These are phyloP conservation scores for Nymphalis polychloros DNA, from an alignment of 2,888 invertebrate species.

Conservation along the genomic window DNA sequence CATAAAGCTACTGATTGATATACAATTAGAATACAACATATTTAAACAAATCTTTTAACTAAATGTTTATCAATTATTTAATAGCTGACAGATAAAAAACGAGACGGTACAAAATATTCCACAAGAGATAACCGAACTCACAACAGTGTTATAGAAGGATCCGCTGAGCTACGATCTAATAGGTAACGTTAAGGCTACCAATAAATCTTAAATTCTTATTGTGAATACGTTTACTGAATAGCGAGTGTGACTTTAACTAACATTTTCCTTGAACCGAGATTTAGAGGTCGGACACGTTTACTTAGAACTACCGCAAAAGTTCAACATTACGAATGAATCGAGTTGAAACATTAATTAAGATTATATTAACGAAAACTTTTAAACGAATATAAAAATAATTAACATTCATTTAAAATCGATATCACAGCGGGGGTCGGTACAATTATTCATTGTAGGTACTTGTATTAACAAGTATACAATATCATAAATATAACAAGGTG, in stretches of 20 bases:
- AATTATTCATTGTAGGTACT: not conserved
- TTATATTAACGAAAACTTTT: not conserved
- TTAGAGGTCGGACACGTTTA: slow-evolving; percentile 9
- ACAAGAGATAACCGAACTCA: too few relatives aligned
- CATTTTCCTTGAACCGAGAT: slow-evolving; percentile 10
- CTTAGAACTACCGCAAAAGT: not conserved
- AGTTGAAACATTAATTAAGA: not conserved
- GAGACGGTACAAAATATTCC: too few relatives aligned
- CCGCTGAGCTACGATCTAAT: too few relatives aligned
- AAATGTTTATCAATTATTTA: too few relatives aligned
- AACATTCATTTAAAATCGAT: slow-evolving; percentile 7
- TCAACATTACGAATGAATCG: slow-evolving; percentile 5
- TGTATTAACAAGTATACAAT: not conserved
- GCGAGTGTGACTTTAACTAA: slow-evolving; percentile 3
- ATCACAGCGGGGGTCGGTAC: slow-evolving; percentile 3
- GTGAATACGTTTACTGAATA: slow-evolving; percentile 3
- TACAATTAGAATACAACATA: too few relatives aligned
- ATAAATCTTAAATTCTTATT: not conserved
- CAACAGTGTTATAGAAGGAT: too few relatives aligned
- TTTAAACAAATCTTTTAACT: too few relatives aligned
- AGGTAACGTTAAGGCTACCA: too few relatives aligned
- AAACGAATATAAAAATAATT: not conserved
- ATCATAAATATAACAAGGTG: slow-evolving; percentile 1
- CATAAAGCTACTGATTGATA: too few relatives aligned
- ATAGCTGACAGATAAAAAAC: too few relatives aligned